Evolutionary conservation across 2,113 vertebrate genomes (phyloP), one percentile per base, ranked within the genome.

Genomic region (Sorex araneus): DNA sequence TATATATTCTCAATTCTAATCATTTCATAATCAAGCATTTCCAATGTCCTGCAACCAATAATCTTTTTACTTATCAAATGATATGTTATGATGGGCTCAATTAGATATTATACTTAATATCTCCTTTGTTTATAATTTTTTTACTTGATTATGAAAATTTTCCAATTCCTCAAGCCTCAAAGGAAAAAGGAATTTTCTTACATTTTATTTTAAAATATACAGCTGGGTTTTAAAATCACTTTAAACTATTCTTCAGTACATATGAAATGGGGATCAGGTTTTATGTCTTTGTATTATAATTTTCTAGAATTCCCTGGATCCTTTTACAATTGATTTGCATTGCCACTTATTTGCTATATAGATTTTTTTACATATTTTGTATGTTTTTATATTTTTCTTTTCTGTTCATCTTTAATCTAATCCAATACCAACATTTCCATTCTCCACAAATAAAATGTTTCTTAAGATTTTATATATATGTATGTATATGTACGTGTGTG

Each of bases 221-320:
- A 40, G 40, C 7, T 40, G 40, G 40, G 7, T 40, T 40, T 40
- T 40, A 40, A 40, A 40, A 40, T 40, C 54, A 16, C 54, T 54
- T 54, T 54, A 54, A 15, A 77, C 23, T n/a, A 3, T 40, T 40
- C 25, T 85, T 85, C n/a, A 2, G 19, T 40, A 57, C 47, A 69
- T 50, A 32, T 27, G 8, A 86, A 93, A 76, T n/a, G 10, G 1
- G 28, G 12, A 36, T 54, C 18, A 75, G 3, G 7, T 40, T 91
- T 78, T 93, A 23, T 43, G 86, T 69, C 5, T 36, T 2, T 36
- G 8, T 40, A 25, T 32, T 73, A 21, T 54, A 36, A 63, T 27
- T 60, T 43, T 94, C 9, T 57, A 86, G 6, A 91, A 86, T 64
- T 73, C 83, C 82, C 57, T 16, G 89, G 34, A 70, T 82, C 15